A percentile compares a stretch with the other conserved stretches of the same genome.
These are phyloP conservation scores for Stenodema calcarata DNA, from an alignment of 2,888 invertebrate genomes.

Conservation along the genomic window DNA sequence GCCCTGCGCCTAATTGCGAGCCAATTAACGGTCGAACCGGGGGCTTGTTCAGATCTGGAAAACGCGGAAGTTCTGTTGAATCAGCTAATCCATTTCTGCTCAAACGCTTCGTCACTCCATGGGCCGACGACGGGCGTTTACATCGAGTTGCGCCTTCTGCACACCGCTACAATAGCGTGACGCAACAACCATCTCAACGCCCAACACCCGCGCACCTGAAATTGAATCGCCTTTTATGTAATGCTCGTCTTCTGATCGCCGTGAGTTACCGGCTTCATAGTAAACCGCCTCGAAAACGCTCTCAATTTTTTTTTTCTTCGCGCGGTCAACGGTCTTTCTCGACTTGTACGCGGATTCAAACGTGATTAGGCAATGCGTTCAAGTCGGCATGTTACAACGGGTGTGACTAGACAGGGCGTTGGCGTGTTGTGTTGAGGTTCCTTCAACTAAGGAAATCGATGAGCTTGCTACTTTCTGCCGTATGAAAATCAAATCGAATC, in stretches of 20 bases:
- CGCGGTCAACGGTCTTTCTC: not conserved
- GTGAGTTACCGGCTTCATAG: not conserved
- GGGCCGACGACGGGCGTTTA: not conserved
- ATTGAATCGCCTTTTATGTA: not conserved
- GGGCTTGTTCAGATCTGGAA: not conserved
- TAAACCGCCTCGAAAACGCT: not conserved
- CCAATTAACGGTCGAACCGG: no score
- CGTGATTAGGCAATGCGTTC: no score
- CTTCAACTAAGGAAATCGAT: no score
- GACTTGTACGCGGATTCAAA: not conserved
- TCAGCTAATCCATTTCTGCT: not conserved
- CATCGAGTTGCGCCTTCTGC: not conserved
- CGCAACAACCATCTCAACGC: not conserved
- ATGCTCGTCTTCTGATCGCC: not conserved
- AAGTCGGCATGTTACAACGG: no score
- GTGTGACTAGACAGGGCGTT: no score
- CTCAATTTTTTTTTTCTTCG: not conserved
- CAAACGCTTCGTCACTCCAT: not conserved
- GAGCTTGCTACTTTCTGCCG: no score
- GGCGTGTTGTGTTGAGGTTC: no score
- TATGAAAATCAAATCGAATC: no score
- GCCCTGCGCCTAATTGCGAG: no score
- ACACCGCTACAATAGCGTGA: not conserved
- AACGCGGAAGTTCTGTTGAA: not conserved
- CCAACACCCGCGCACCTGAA: not conserved